Evolutionary conservation across 2,113 vertebrate species (phyloP), one percentile per base, ranked within the genome.

Genomic region (Xiphophorus couchianus): DNA sequence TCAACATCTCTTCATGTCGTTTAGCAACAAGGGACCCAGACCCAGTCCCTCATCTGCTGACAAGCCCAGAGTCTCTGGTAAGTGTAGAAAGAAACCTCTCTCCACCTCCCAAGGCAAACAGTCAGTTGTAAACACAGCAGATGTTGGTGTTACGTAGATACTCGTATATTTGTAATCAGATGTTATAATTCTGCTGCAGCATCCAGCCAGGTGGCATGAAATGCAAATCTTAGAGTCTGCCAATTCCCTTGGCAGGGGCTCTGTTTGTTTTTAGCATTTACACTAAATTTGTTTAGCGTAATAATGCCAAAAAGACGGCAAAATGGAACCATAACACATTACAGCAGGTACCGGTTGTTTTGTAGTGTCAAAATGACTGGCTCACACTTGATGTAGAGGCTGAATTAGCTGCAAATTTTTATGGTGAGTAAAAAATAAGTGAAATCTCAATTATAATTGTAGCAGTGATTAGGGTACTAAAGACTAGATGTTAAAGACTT

Each of bases 1-100:
- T 81, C 94, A 95, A 66, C 97, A 98, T 87, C 96, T 99, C 81
- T 99, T 98, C 91, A 93, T 96, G 90, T 97, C 97, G 2, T 98
- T 98, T 90, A 96, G 96, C 85, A 97, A 94, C 94, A 96, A 96
- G 88, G 95, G 94, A 42, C 91, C 93, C 66, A 93, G 95, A 73
- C 95, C 94, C 76, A 97, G 95, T 54, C 96, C 96, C 0, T 92
- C 96, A 69, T 91, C 93, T 12, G 94, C 95, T 81, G 97, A 89
- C 83, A 97, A 96, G 83, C 85, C 89, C 66, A 82, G 74, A 83
- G 88, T 93, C 67, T 78, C 91, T 64, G 92, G 93, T 93, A 65
- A 86, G 90, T 83, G 62, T 74, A 30, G 22, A 30, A 22, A 51
- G 62, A n/a, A 69, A 66, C 66, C 48, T 54, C 35, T 2, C 63